Evolutionary conservation across 2,888 invertebrate genomes (phyloP).

Genomic region (Pheosia gnoma): DNA sequence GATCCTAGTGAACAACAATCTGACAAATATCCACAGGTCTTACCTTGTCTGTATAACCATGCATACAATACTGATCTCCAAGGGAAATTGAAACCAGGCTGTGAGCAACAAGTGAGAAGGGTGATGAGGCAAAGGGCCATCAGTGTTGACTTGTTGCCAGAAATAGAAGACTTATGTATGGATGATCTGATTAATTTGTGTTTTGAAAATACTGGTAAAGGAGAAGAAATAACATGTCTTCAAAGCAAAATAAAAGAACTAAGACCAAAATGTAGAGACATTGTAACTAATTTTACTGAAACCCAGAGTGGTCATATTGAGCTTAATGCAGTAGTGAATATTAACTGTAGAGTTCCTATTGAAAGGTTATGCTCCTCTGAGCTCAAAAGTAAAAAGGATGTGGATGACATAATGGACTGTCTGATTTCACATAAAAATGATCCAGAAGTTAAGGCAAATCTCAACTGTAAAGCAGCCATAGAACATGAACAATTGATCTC

Average conservation of each 20-base stretch:
- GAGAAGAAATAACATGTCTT: slow-evolving; percentile 96
- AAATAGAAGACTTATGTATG: slow-evolving; percentile 95
- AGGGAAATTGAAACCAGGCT: slow-evolving; percentile 83
- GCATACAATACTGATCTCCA: slow-evolving; percentile 83
- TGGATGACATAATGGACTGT: slow-evolving; percentile 97
- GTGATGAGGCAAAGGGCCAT: slow-evolving; percentile 97
- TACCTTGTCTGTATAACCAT: slow-evolving; percentile 95
- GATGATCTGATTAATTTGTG: slow-evolving; percentile 93
- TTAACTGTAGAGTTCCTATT: slow-evolving; percentile 92
- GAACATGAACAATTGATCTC: slow-evolving; percentile 98
- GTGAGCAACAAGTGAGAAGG: slow-evolving; percentile 92
- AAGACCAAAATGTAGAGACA: slow-evolving; percentile 87
- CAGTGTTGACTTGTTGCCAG: slow-evolving; percentile 96
- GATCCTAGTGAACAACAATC: slow-evolving; percentile 87
- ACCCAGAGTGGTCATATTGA: slow-evolving; percentile 94
- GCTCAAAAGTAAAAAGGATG: slow-evolving; percentile 88
- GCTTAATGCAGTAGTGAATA: slow-evolving; percentile 93
- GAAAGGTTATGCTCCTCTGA: slow-evolving; percentile 89
- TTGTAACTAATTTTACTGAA: slow-evolving; percentile 93
- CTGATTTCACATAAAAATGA: slow-evolving; percentile 96
- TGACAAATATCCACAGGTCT: slow-evolving; percentile 91
- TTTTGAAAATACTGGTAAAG: slow-evolving; percentile 92
- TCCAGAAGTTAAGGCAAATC: slow-evolving; percentile 89
- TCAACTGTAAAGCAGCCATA: slow-evolving; percentile 95
- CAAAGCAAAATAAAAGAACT: slow-evolving; percentile 92